Evolutionary conservation across 2,113 vertebrate genomes (phyloP), one percentile per base, ranked within the genome.

Genomic region (Labrus mixtus): DNA sequence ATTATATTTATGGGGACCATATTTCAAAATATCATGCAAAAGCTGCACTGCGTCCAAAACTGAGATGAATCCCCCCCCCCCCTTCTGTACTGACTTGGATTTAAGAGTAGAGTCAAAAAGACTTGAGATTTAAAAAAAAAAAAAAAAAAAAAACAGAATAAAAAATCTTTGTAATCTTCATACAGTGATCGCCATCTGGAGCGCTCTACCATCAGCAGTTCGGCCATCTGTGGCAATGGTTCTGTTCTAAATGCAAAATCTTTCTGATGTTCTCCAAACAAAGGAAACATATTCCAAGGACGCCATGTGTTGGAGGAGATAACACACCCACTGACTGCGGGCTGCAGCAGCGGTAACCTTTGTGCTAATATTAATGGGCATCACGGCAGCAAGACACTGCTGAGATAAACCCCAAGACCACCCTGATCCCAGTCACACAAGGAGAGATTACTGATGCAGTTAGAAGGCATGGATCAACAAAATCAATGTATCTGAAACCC

Each of bases 181-280:
- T 80, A 72, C 65, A 75, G 68, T 83, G 68, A 85, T 81, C 56
- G 78, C 85, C 85, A 91, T 89, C 89, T 93, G 88, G 76, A 82
- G 75, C 43, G 48, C 60, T 79, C 53, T 50, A 59, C 74, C 50
- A 83, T 57, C 67, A 73, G 69, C 66, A 77, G 76, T 67, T 67
- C 65, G 58, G 25, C 85, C 83, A 90, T 91, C 89, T 92, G 89
- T 69, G 67, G 39, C 57, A 78, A 84, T 51, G 43, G 25, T 83
- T 78, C 39, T 67, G 64, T 77, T 85, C 65, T 76, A 74, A 76
- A 87, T 84, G 79, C 60, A 59, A 82, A 84, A 79, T 81, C 80
- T 77, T 70, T 83, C 54, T 37, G 3, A 41, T 64, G 43, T 72
- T 79, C 33, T 36, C 43, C 17, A 63, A 77, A 83, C 80, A 78